Evolutionary conservation across 2,888 invertebrate genomes (phyloP).

Genomic region (Drosophila lacicola): DNA sequence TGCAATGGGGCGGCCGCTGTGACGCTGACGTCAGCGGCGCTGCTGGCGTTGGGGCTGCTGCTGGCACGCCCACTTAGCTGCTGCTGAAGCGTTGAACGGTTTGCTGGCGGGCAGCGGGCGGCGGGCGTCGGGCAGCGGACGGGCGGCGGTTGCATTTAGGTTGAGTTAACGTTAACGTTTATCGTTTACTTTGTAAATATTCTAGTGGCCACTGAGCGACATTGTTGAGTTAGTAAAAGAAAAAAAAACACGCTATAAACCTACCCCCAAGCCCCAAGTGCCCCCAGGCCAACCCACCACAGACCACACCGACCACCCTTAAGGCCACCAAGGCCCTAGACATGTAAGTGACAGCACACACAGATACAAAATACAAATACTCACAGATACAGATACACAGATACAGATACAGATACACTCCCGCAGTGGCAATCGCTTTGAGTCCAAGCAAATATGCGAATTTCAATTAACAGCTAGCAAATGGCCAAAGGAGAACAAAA

Average conservation of each 20-base stretch:
- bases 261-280: not conserved
- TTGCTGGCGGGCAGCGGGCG: slow-evolving; percentile 1
- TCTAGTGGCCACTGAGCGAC: slow-evolving; percentile 58
- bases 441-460: slow-evolving; percentile 49
- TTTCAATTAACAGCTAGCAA: slow-evolving; percentile 43
- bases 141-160: slow-evolving; percentile 62
- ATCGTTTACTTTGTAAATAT: slow-evolving; percentile 77
- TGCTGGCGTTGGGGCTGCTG: slow-evolving; percentile 26
- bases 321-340: slow-evolving; percentile 52
- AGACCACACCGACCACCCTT: slow-evolving; percentile 10
- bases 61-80: slow-evolving; percentile 13
- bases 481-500: slow-evolving; percentile 14
- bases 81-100: slow-evolving; percentile 42
- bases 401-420: slow-evolving; percentile 14
- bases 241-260: slow-evolving; percentile 13
- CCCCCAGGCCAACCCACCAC: slow-evolving; percentile 4
- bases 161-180: slow-evolving; percentile 63
- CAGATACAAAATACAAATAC: slow-evolving; percentile 26
- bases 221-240: slow-evolving; percentile 34
- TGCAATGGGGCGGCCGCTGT: slow-evolving; percentile 80
- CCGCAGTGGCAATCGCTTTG: slow-evolving; percentile 37
- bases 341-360: slow-evolving; percentile 56
- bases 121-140: slow-evolving; percentile 13
- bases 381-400: slow-evolving; percentile 2
- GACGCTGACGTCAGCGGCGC: slow-evolving; percentile 38